A percentile compares a stretch with the other conserved stretches of the same genome.
These are phyloP conservation scores for Sebastes vulpes DNA, from an alignment of 2,797 vertebrate species.

Conservation along the genomic window DNA sequence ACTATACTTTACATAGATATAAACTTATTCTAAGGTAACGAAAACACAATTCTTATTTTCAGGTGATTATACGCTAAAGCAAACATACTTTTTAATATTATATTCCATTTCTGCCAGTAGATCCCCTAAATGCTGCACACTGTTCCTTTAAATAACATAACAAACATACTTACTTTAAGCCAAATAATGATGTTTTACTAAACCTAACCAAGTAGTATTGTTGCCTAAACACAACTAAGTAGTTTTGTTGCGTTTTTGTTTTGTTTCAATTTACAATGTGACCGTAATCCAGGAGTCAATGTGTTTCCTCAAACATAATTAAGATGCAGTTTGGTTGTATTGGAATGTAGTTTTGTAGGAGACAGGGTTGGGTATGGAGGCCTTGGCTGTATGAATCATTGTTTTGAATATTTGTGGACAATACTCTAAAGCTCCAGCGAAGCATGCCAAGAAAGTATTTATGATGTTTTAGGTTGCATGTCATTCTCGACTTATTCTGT, in stretches of 20 bases:
- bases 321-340: not conserved
- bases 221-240: not conserved
- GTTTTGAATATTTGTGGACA: conserved; percentile 68
- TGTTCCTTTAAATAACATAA: not conserved
- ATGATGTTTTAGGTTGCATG: conserved; percentile 54
- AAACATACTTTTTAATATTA: not conserved
- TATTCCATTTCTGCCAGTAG: not conserved
- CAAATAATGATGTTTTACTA: not conserved
- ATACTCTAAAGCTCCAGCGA: conserved; percentile 27
- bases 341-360: not conserved
- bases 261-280: not conserved
- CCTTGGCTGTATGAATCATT: conserved; percentile 46
- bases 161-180: not conserved
- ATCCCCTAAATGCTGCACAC: not conserved
- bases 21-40: no score
- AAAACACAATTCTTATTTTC: not conserved
- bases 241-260: not conserved
- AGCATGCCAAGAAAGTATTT: conserved; percentile 56
- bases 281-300: not conserved
- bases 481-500: conserved; percentile 24
- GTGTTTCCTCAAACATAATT: not conserved
- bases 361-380: conserved; percentile 21
- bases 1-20: no score
- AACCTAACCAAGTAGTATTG: not conserved
- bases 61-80: not conserved